Conservation (phyloP, 2,113 vertebrate genomes). For the Melanerpes formicivorus region DNA sequence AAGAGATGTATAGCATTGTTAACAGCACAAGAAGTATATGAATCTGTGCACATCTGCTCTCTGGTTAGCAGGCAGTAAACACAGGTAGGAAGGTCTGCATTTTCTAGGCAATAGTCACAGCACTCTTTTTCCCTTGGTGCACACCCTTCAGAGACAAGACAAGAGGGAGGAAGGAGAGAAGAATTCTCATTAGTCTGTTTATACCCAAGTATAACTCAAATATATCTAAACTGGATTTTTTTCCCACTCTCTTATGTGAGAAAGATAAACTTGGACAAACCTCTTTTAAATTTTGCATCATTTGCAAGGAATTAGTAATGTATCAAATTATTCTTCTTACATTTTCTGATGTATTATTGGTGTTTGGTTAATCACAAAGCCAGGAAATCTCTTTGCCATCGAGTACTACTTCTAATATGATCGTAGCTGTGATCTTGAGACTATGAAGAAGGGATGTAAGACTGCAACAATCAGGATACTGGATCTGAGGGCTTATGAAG, state of each 20-base stretch:
- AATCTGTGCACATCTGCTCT: neutral
- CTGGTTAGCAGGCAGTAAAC: neutral
- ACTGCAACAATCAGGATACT: neutral
- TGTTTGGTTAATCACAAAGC: neutral
- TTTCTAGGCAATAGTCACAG: neutral
- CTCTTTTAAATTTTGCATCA: neutral
- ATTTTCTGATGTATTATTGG: neutral
- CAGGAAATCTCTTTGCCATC: neutral
- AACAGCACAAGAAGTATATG: neutral
- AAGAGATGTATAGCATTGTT: neutral
- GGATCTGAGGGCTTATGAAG: neutral
- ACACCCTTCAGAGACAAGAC: neutral
- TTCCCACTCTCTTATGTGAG: neutral
- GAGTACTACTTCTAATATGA: neutral
- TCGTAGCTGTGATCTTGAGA: neutral
- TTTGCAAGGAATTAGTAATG: constrained; percentile 8
- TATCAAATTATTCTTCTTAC: neutral
- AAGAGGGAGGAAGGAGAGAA: neutral
- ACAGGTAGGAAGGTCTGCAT: neutral
- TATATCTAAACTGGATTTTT: neutral
- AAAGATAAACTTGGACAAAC: neutral
- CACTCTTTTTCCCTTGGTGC: neutral
- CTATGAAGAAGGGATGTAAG: neutral
- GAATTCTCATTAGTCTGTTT: neutral
- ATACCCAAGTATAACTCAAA: neutral